A percentile compares a stretch with the other conserved stretches of the same genome.
phyloP scores from a whole-genome alignment of 2,797 vertebrate species.

The Falco cherrug region DNA sequence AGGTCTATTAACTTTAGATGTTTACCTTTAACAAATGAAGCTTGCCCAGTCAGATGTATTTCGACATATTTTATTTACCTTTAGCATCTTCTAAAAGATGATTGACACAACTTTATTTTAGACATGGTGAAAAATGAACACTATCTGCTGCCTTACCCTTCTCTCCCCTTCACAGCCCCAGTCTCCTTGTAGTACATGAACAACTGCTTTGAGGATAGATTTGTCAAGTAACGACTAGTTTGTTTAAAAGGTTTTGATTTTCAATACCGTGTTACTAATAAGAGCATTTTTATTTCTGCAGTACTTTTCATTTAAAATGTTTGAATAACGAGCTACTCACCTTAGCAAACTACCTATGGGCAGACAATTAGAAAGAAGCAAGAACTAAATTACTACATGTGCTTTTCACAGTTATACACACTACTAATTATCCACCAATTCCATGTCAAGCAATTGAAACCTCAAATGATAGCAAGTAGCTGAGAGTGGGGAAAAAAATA shows the following conservation, averaged over 20 bases:
- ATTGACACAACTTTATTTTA: neutral
- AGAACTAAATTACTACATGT: slow-evolving; percentile 51
- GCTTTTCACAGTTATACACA: slow-evolving; percentile 44
- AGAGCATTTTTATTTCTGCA: neutral
- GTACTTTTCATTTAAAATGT: neutral
- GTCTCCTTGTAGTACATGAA: neutral
- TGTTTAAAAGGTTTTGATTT: slow-evolving; percentile 7
- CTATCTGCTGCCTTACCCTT: neutral
- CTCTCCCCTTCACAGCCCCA: neutral
- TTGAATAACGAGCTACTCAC: slow-evolving; percentile 26
- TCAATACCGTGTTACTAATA: neutral
- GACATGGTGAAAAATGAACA: neutral
- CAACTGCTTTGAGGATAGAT: neutral
- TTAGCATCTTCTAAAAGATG: neutral
- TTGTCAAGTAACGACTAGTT: neutral
- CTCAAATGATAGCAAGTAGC: slow-evolving; percentile 24
- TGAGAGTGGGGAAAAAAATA: neutral
- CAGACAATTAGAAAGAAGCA: slow-evolving; percentile 54
- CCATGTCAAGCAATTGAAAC: slow-evolving; percentile 26
- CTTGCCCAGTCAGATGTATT: neutral
- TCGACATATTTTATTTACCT: neutral
- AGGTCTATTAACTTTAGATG: neutral
- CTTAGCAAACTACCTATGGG: slow-evolving; percentile 4
- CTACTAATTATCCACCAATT: slow-evolving; percentile 56
- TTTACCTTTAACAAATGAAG: neutral